Percentiles rank a stretch among this genome's conserved stretches.
phyloP scores from a whole-genome alignment of 2,113 vertebrate species.

The Toxostoma redivivum region DNA sequence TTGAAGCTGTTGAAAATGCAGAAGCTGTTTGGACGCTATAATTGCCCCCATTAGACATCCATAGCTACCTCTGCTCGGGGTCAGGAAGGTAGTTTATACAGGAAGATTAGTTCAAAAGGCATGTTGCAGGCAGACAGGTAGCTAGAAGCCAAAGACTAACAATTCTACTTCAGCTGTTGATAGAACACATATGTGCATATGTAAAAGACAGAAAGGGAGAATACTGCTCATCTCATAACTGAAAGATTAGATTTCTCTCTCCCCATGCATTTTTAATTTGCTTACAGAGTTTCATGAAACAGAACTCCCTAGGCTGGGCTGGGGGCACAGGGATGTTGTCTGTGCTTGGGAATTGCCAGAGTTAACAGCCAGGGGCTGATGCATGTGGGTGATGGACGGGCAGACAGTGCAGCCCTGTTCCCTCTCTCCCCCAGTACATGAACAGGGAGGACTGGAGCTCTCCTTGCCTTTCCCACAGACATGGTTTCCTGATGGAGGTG shows the following conservation, averaged over 20 bases:
- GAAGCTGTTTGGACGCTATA: not conserved
- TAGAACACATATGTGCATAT: accelerated
- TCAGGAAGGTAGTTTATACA: not conserved
- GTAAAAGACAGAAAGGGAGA: not conserved
- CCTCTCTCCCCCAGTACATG: accelerated
- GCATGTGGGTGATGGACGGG: too few relatives aligned
- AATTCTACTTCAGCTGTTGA: not conserved
- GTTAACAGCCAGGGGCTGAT: not conserved
- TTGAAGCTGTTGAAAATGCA: not conserved
- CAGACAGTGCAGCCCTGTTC: not conserved
- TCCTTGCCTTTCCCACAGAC: not conserved
- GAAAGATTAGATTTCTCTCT: not conserved
- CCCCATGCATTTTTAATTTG: not conserved
- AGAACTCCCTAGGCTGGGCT: not conserved
- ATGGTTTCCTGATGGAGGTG: not conserved
- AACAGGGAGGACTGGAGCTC: not conserved
- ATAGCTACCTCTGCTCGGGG: not conserved
- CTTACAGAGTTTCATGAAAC: not conserved
- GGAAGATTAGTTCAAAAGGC: not conserved
- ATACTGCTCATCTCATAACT: not conserved
- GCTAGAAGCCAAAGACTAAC: not conserved
- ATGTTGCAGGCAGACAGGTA: not conserved
- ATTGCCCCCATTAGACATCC: not conserved
- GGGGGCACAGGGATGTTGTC: not conserved
- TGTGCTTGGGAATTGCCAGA: not conserved